These are phyloP conservation scores for Gasteruption jaculator DNA, from an alignment of 2,888 invertebrate genomes.

Conservation along the genomic window DNA sequence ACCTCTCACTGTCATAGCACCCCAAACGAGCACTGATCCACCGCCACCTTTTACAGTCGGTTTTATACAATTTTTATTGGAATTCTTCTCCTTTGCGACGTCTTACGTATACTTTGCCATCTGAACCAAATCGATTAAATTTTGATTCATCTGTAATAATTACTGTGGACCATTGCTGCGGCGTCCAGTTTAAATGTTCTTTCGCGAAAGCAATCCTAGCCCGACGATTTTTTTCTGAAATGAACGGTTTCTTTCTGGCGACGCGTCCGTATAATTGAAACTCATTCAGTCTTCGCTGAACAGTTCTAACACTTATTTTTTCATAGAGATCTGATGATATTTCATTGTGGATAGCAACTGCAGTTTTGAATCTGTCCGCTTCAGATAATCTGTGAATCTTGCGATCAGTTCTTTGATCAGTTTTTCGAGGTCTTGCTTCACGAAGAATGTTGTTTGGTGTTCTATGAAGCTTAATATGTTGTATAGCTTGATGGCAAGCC, in stretches of 20 bases:
- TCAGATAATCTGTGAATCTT: conserved; percentile 2
- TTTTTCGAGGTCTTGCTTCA: conserved; percentile 1
- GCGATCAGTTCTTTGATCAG: conserved; percentile 2
- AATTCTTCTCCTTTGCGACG: conserved; percentile 8
- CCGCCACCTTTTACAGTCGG: conserved; percentile 10
- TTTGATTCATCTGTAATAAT: conserved; percentile 14
- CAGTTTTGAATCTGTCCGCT: conserved; percentile 4
- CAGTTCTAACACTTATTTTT: conserved; percentile 3
- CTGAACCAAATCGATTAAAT: conserved; percentile 11
- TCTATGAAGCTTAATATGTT: neutral
- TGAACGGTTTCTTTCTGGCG: conserved; percentile 7
- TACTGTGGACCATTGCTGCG: conserved; percentile 6
- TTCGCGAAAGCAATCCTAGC: conserved; percentile 7
- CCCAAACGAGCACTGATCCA: conserved; percentile 13
- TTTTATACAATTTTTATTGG: conserved; percentile 2
- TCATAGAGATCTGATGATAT: neutral
- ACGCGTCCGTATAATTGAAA: conserved; percentile 8
- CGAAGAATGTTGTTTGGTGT: neutral
- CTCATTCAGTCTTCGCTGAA: conserved; percentile 6
- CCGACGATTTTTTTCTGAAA: conserved; percentile 8
- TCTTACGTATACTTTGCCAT: conserved; percentile 11
- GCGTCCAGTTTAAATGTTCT: conserved; percentile 11
- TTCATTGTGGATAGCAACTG: conserved; percentile 3
- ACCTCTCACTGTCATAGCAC: conserved; percentile 10
- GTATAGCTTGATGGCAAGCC: too few species aligned